phyloP scores from a whole-genome alignment of 1,140 invertebrate genomes.

The Branchinecta lindahli region DNA sequence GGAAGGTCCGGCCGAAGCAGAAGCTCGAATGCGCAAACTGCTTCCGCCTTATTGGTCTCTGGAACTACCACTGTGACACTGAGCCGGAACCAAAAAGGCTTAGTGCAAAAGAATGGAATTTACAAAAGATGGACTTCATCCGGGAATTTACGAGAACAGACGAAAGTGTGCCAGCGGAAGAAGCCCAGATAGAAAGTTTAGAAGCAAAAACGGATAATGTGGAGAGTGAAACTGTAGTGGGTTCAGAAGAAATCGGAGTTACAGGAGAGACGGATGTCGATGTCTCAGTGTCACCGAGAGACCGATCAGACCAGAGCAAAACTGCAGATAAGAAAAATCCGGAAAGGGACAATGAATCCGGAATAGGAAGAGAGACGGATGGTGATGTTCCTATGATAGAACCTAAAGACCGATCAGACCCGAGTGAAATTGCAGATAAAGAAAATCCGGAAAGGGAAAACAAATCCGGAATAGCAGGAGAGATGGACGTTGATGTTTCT shows the following conservation, averaged over 20 bases:
- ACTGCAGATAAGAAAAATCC: background rate
- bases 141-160: background rate
- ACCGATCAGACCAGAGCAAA: background rate
- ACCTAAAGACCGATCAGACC: too few relatives aligned
- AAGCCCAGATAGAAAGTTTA: background rate
- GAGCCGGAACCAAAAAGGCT: background rate
- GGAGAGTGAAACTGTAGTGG: background rate
- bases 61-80: background rate
- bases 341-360: background rate
- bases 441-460: too few relatives aligned
- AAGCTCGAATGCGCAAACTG: background rate
- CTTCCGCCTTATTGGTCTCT: background rate
- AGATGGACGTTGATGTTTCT: too few relatives aligned
- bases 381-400: background rate
- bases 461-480: too few relatives aligned
- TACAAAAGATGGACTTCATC: background rate
- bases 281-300: background rate
- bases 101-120: background rate
- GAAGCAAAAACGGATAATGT: background rate
- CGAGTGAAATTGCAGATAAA: too few relatives aligned
- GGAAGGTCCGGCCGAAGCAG: background rate
- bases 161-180: background rate
- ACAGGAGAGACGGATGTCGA: background rate
- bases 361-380: background rate
- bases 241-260: background rate